Percentiles rank a stretch among this genome's conserved stretches.
phyloP scores from a whole-genome alignment of 2,888 invertebrate species.

The Lasioglossum pauxillum region DNA sequence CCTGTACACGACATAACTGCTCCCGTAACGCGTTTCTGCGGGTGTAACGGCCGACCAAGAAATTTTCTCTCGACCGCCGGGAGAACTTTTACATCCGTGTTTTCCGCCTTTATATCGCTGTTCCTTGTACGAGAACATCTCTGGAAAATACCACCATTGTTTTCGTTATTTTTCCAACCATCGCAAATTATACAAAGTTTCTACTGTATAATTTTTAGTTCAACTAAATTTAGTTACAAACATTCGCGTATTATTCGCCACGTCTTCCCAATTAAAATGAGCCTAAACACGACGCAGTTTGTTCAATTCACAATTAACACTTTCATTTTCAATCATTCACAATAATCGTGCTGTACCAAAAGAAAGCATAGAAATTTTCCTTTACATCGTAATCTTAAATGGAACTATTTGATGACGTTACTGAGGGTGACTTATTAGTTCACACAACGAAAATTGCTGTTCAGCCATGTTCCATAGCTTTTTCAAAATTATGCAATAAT shows the following conservation, averaged over 20 bases:
- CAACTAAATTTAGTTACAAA: too few species aligned
- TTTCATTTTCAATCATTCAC: too few species aligned
- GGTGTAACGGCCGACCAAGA: not conserved
- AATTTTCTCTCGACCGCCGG: not conserved
- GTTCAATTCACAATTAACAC: too few species aligned
- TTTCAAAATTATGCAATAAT: too few species aligned
- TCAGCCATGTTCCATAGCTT: too few species aligned
- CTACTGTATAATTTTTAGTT: not conserved
- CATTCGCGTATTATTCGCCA: too few species aligned
- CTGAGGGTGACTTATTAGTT: too few species aligned
- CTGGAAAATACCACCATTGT: not conserved
- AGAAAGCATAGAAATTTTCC: too few species aligned
- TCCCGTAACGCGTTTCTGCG: not conserved
- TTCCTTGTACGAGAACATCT: not conserved
- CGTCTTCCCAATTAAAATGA: not conserved
- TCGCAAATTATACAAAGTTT: not conserved
- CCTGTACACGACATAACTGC: conserved; percentile 7
- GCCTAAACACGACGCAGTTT: not conserved
- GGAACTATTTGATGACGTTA: too few species aligned
- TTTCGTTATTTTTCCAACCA: not conserved
- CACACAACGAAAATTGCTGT: too few species aligned
- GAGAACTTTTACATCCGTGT: not conserved
- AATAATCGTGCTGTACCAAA: too few species aligned
- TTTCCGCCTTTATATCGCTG: not conserved
- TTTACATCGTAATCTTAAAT: too few species aligned